Conservation (phyloP, 2,113 vertebrate species). For the Odontesthes bonariensis region DNA sequence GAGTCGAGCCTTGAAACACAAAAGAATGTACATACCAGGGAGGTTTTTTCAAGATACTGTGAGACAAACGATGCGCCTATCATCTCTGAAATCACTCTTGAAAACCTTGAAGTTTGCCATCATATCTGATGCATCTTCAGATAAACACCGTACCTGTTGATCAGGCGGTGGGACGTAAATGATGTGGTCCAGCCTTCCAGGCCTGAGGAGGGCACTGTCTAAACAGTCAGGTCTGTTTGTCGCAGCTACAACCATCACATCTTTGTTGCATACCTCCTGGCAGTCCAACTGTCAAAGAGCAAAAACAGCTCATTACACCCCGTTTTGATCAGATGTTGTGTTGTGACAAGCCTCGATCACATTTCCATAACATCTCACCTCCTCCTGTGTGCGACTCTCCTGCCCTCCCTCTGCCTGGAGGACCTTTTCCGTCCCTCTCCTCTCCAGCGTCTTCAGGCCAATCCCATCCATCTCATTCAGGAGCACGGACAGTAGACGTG, state of each 20-base stretch:
- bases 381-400: slow-evolving; percentile 68
- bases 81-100: slow-evolving; percentile 2
- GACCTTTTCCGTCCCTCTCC: slow-evolving; percentile 82
- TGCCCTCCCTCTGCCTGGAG: slow-evolving; percentile 75
- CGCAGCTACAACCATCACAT: slow-evolving; percentile 91
- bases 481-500: slow-evolving; percentile 91
- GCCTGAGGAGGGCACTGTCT: slow-evolving; percentile 93
- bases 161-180: slow-evolving; percentile 94
- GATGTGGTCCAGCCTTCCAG: slow-evolving; percentile 92
- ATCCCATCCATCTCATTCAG: slow-evolving; percentile 96
- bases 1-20: slow-evolving; percentile 85
- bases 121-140: not conserved
- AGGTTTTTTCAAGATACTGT: not conserved
- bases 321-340: not conserved
- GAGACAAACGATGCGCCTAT: not conserved
- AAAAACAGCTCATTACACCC: not conserved
- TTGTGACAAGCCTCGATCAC: not conserved
- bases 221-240: slow-evolving; percentile 93
- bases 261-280: slow-evolving; percentile 88
- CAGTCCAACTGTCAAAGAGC: slow-evolving; percentile 81
- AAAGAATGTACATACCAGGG: not conserved
- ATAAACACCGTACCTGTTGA: slow-evolving; percentile 81
- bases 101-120: not conserved
- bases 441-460: slow-evolving; percentile 88
- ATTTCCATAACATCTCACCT: slow-evolving; percentile 68